Evolutionary conservation across 2,113 vertebrate genomes (phyloP), one percentile per base, ranked within the genome.

Genomic region (Cichladusa arquata): DNA sequence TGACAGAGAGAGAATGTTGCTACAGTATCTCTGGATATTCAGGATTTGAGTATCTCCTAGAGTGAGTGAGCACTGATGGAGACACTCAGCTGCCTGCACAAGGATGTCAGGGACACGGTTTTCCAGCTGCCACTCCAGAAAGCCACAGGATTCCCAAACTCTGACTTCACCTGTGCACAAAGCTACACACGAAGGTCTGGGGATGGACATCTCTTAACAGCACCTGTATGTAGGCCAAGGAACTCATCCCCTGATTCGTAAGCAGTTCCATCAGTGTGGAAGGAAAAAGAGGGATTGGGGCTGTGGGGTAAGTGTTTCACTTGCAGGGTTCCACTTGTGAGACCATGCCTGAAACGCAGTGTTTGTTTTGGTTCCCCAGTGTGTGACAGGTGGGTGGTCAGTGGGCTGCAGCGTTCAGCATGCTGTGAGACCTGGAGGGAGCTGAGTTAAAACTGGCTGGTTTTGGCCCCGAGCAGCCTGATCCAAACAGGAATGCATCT

Each of bases 171-270:
- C 19, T n/a, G 4, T 11, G 7, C 33, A 17, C 0, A 8, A 54
- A 50, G 9, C 17, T 47, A 19, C n/a, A 20, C 9, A 4, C 1
- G 2, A 31, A 61, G 18, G 8, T 65, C 24, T 81, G 70, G 2
- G 29, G 38, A 22, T 8, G 7, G 5, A 8, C 9, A 8, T 58
- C 18, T 58, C 80, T 64, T 17, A 58, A 29, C 4, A 84, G 12
- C 12, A 29, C 11, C 2, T 38, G 2, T 14, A 19, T 15, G 11
- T 24, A 71, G 34, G 25, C 19, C 40, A 33, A 0, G 0, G 33
- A 67, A 36, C 9, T 31, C 16, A 11, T 45, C 38, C 28, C 20
- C 34, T 36, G 25, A 13, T 62, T 80, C 0, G 0, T 5, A 1
- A 67, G 11, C 8, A 45, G 2, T 48, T 80, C 17, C 19, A 31